Evolutionary conservation across 2,113 vertebrate species (phyloP).

Genomic region (Lampris incognitus): DNA sequence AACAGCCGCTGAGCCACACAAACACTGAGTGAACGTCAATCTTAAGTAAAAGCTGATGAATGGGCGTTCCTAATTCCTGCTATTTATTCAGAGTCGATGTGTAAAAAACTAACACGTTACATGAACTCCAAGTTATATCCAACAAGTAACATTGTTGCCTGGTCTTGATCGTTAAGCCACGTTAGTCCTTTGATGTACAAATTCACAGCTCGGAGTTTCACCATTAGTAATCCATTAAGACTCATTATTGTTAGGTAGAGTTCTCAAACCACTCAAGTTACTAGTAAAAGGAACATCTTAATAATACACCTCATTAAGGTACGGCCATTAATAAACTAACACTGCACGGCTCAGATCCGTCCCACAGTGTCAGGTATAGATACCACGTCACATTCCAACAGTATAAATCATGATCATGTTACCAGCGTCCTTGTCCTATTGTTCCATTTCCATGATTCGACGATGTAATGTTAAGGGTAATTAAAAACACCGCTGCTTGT

Average conservation of each 20-base stretch:
- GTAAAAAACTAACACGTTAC: not conserved
- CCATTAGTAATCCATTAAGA: conserved; percentile 21
- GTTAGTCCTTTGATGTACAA: not conserved
- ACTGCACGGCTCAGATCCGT: conserved; percentile 1
- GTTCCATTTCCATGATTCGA: not conserved
- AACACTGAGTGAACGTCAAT: too few species aligned
- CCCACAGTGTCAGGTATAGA: conserved; percentile 9
- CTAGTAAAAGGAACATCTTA: conserved; percentile 28
- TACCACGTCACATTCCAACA: not conserved
- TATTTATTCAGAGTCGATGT: not conserved
- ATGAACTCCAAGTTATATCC: too few species aligned
- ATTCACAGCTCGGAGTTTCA: not conserved
- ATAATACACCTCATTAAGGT: conserved; percentile 27
- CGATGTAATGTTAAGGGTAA: not conserved
- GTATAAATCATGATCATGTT: not conserved
- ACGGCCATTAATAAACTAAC: conserved; percentile 37
- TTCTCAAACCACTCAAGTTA: conserved; percentile 27
- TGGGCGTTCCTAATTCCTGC: too few species aligned
- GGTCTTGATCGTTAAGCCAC: not conserved
- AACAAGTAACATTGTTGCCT: not conserved
- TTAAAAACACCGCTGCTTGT: not conserved
- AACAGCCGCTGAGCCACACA: too few species aligned
- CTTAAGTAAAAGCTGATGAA: too few species aligned
- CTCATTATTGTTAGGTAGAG: conserved; percentile 18
- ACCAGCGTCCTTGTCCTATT: not conserved